Evolutionary conservation across 2,113 vertebrate species (phyloP).

Genomic region (Mastomys natalensis): DNA sequence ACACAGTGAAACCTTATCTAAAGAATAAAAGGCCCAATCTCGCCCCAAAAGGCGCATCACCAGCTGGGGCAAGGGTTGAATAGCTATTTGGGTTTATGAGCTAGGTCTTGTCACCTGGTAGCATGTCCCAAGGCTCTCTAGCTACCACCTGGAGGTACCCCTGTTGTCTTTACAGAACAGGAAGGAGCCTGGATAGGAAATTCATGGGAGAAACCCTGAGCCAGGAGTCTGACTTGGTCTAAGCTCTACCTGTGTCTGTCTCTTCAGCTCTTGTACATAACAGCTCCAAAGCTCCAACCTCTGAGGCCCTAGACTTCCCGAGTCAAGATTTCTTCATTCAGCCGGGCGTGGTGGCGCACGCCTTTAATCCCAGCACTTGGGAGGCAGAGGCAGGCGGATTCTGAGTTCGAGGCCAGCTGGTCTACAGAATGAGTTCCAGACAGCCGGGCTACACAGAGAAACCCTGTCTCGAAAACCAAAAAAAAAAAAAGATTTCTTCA

Average conservation of each 20-base stretch:
- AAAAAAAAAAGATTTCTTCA: too few species aligned
- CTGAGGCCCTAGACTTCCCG: neutral
- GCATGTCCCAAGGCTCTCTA: neutral
- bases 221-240: neutral
- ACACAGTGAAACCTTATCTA: neutral
- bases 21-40: too few species aligned
- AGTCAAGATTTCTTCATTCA: neutral
- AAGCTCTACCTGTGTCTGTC: neutral
- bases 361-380: too few species aligned
- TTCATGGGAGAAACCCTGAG: neutral
- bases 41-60: accelerated
- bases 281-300: neutral
- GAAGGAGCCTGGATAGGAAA: neutral
- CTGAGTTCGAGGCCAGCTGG: too few species aligned
- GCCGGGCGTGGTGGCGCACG: too few species aligned
- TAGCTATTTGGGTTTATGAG: neutral
- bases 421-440: too few species aligned
- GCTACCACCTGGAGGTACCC: neutral
- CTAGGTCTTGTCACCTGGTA: too few species aligned
- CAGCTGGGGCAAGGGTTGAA: neutral
- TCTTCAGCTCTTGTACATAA: neutral
- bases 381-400: too few species aligned
- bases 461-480: too few species aligned
- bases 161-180: neutral
- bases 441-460: too few species aligned